Base-by-base conservation (phyloP, 2,888 invertebrate species). In the Rugalucina vietnamica region DNA sequence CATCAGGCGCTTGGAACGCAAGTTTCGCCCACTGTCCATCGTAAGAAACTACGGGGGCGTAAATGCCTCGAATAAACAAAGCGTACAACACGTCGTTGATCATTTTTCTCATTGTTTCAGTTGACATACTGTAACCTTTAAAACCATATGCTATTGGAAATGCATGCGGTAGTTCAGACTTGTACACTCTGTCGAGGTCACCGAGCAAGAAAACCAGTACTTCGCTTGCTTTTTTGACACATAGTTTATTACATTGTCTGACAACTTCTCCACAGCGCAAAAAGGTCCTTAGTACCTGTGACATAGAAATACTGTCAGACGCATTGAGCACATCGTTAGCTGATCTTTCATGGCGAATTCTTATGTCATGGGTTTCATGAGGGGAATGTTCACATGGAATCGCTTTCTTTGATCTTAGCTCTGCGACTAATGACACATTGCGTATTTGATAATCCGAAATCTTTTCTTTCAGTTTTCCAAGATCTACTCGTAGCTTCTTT, bases 111-210 rank as follows among this genome's bases (percentile, higher is more conserved):
- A 81, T 37, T 1, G 43, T 27, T 18, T 77, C 65, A n/a, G 50
- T 34, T 27, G 29, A 29, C 75, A 84, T 54, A 39, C 81, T 84
- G 49, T 84, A 84, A 1, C 84, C 84, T 27, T 75, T 81, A 1
- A 78, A 74, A 18, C 39, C 81, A 75, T 75, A 84, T 12, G 75
- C 81, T 0, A 86, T 54, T 12, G 86, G 83, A 34, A 72, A 73
- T 0, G 79, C 74, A 79, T 82, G 70, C 12, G 76, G 81, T 36
- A 72, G 14, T 70, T 84, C 84, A 18, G 80, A 43, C 37, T 79
- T 82, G 43, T 81, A 39, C 0, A 72, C 12, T 69, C 84, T 80
- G 54, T 87, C 82, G 14, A 84, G 34, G 74, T 84, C 87, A 4
- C 74, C 65, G 0, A 84, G 4, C 14, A 84, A 18, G 43, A 82